Base-by-base conservation (phyloP, 1,140 invertebrate species). In the Hyles euphorbiae region DNA sequence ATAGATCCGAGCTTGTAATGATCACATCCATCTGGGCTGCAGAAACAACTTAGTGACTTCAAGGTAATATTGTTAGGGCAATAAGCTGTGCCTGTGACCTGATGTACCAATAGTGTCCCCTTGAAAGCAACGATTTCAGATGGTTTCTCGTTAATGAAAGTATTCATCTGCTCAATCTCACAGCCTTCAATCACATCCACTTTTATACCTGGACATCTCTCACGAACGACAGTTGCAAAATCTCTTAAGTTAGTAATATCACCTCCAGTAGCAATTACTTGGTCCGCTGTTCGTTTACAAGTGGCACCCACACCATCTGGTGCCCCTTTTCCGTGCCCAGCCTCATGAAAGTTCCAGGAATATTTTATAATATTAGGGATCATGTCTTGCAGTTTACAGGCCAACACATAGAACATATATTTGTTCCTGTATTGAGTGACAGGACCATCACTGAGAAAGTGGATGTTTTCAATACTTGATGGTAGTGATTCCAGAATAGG, bases 231-330 rank as follows among this genome's bases (percentile, higher is more conserved):
- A 65, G 48, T 47, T 65, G 53, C 54, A 43, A 70, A 70, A 53
- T 65, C 53, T 46, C 65, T 65, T 9, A 72, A 45, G 50, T 70
- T 56, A 67, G 70, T 70, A 54, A 72, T 52, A 53, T 70, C 67
- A 9, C 60, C 56, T 69, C 61, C 67, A 56, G 34, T 54, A 49
- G 65, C 65, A 46, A 67, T 53, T 8, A 59, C 48, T 58, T 63
- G 47, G 49, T 63, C 59, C 32, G 59, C 61, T 49, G 58, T 64
- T 57, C 61, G 56, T 43, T 63, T 63, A 45, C 58, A 63, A 33
- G 48, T 58, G 44, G 51, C 65, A 3, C 58, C 57, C 33, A 68
- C 56, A 58, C 61, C 55, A 58, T 62, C 60, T 3, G 60, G 60
- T 12, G 56, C 60, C 10, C 60, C 59, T 12, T 61, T 61, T 3